Evolutionary conservation across 2,797 vertebrate genomes (phyloP).

Genomic region (Melanotaenia nigrans): DNA sequence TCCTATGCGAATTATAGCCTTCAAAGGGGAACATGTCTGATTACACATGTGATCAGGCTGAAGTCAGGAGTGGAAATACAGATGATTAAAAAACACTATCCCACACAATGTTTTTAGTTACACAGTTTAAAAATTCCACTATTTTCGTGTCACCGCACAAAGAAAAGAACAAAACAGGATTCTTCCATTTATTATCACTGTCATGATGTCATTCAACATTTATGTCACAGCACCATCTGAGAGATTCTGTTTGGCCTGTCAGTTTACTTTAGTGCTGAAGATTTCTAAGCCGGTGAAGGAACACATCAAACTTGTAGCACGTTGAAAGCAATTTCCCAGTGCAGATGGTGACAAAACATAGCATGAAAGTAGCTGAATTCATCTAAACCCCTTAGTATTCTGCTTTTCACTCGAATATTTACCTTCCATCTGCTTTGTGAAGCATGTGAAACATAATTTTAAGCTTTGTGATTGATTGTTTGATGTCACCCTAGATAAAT

Average conservation of each 20-base stretch:
- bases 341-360: background rate
- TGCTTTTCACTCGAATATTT: background rate
- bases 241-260: background rate
- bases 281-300: background rate
- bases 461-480: background rate
- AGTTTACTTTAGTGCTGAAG: background rate
- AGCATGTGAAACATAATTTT: background rate
- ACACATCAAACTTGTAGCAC: background rate
- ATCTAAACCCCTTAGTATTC: background rate
- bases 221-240: background rate
- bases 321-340: constrained; percentile 1
- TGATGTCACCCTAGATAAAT: background rate
- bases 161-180: background rate
- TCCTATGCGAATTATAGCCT: background rate
- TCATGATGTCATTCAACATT: background rate
- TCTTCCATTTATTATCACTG: background rate
- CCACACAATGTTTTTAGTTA: background rate
- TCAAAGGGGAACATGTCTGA: constrained; percentile 2
- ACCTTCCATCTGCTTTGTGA: background rate
- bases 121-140: background rate
- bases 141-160: background rate
- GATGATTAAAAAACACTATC: background rate
- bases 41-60: background rate
- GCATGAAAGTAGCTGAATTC: background rate
- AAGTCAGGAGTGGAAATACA: no score